Base-by-base conservation (phyloP, 1,140 invertebrate species). In the Carposina sasakii region DNA sequence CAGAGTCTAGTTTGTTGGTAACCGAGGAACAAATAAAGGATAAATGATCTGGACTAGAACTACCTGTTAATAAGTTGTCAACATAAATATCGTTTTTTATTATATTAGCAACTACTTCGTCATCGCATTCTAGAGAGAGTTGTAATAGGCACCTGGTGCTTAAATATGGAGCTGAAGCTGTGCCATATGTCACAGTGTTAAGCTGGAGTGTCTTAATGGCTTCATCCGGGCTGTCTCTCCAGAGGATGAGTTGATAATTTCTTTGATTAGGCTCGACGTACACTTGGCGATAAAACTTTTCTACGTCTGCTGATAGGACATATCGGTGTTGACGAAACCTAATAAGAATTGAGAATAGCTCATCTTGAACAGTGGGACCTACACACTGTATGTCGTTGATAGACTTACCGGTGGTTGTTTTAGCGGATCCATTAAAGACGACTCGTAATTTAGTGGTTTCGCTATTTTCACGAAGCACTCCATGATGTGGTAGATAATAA, bases 1-100 rank as follows among this genome's bases (percentile, higher is more conserved):
- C 52, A 16, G 19, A 30, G 2, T 28, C 13, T 37, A 63, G 26
- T 0, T 60, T 16, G 4, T 43, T 9, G 22, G 28, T 54, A 2
- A 63, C 34, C n/a, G 13, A 26, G 23, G 12, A 26, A 15, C 12
- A 76, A 10, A 8, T 53, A 6, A 1, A 46, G n/a, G n/a, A 17
- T 3, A 69, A 71, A 51, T 76, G 60, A 44, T 66, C 40, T 2
- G 71, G 17, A 1, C 63, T 60, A 1, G 71, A 23, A 1, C 54
- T 48, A 6, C 82, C 78, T 33, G 63, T 60, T 5, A 78, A 21
- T 1, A 81, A 31, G 60, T 87, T 81, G 49, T 87, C 84, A 0
- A 81, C 67, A 47, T 76, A 76, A 22, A 71, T 60, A 44, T 73
- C 63, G 13, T 50, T 43, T 31, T 48, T 28, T 10, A 75, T 63